Conservation (phyloP, 1,140 invertebrate genomes). For the Heliconius congener region DNA sequence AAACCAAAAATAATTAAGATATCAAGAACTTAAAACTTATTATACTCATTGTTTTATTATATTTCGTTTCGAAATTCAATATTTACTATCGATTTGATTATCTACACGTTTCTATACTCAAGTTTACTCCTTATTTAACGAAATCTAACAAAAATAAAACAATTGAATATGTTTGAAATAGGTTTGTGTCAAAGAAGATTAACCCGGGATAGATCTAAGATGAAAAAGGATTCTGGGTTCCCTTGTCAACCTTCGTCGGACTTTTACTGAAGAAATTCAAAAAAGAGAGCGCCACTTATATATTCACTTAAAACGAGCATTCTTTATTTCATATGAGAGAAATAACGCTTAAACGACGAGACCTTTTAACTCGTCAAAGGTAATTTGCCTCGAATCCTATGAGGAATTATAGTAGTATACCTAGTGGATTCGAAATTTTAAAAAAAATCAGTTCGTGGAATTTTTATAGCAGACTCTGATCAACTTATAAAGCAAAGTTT, state of each 20-base stretch:
- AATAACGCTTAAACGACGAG: neutral
- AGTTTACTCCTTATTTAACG: neutral
- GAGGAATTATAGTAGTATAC: too few relatives aligned
- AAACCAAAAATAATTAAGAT: too few relatives aligned
- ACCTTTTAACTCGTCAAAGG: too few relatives aligned
- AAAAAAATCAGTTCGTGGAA: too few relatives aligned
- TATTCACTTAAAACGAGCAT: neutral
- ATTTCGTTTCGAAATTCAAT: neutral
- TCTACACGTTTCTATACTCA: neutral
- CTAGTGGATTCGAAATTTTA: too few relatives aligned
- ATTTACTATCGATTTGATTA: neutral
- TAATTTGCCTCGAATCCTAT: too few relatives aligned
- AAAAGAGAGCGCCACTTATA: neutral
- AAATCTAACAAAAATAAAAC: conserved; percentile 7
- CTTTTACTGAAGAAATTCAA: conserved; percentile 10
- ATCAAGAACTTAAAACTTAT: too few relatives aligned
- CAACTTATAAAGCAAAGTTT: too few relatives aligned
- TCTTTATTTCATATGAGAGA: neutral
- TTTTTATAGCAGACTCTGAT: too few relatives aligned
- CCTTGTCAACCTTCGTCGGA: conserved; percentile 17
- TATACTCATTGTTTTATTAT: neutral
- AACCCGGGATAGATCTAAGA: conserved; percentile 13
- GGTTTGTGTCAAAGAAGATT: neutral
- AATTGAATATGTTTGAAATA: conserved; percentile 17
- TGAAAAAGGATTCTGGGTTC: conserved; percentile 17